Evolutionary conservation across 1,140 invertebrate genomes (phyloP), one percentile per base, ranked within the genome.

Genomic region (Heliconius hewitsoni): DNA sequence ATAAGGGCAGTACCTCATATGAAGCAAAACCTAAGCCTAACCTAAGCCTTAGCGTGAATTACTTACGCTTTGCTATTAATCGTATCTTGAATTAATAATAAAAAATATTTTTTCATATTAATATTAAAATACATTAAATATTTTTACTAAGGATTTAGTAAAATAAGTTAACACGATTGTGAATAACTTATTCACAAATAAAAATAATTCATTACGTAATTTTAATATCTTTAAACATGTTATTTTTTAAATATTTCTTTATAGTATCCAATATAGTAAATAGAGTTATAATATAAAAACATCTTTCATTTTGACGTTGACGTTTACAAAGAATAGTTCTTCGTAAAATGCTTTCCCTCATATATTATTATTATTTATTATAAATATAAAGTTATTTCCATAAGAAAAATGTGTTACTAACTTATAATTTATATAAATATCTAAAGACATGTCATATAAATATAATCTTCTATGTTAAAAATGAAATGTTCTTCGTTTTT

Each of bases 291-390:
- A 13, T 66, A 66, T 66, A 27, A 30, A 66, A 66, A 66, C 60
- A 23, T 66, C 60, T 66, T 66, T 66, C 60, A 66, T 66, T 27
- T 39, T 66, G 74, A 75, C 66, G 74, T 75, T 75, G 74, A 75
- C 74, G 19, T 75, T 75, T 66, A 42, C 60, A 66, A 27, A 60
- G 19, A 27, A 66, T 66, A 66, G 3, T 16, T 66, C 27, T 66
- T 30, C 60, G 11, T 66, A 66, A 30, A 13, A 52, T 52, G 60
- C 27, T 66, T 66, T 66, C 5, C 11, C 27, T 30, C 13, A 16
- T 66, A 30, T 30, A 66, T 30, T 66, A 27, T n/a, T 27, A 66
- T 5, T 16, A 9, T 66, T 66, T 27, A 66, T 66, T 66, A 13
- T 30, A 27, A 27, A 66, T 27, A 30, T 27, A 13, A 66, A 66